Evolutionary conservation across 2,888 invertebrate species (phyloP), one percentile per base, ranked within the genome.

Genomic region (Morpho achilles): DNA sequence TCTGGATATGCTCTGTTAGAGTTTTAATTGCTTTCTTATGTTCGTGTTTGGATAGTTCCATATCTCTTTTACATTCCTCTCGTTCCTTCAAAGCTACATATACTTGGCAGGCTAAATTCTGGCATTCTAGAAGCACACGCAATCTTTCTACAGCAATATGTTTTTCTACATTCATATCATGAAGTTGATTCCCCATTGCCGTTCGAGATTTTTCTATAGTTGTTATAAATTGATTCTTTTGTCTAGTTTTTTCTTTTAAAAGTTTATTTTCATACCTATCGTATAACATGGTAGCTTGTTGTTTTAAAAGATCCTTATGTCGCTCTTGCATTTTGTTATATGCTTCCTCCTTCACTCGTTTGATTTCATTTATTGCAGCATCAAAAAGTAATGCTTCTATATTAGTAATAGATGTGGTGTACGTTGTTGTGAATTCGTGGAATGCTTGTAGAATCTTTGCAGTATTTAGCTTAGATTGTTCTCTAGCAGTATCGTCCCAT

Each of bases 11-110:
- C 45, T 81, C 75, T 16, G 67, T 67, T 39, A 87, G 67, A 7
- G 47, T 41, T 63, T 75, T 79, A 7, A 81, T 59, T 77, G 79
- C 70, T 73, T 81, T 82, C 63, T 79, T 60, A 63, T 82, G 82
- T 74, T 75, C 66, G 48, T 75, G 62, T 70, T 79, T 69, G 1
- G 72, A 68, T 7, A 67, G 60, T 16, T 80, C 70, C 2, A 77
- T 71, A 70, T 82, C 75, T 68, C 79, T 79, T 48, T 71, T 58
- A 53, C 79, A 80, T 61, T 76, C 80, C 58, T 84, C 82, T 61
- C 77, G 74, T 69, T 90, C 90, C 69, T 86, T 88, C 10, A 87
- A 59, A n/a, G 87, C 84, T 1, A 88, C 82, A 64, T 89, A 90
- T 7, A 85, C 74, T 72, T 84, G 81, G 71, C 89, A 88, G 7